Evolutionary conservation across 2,797 vertebrate genomes (phyloP).

Genomic region (Ceyx erithaca): DNA sequence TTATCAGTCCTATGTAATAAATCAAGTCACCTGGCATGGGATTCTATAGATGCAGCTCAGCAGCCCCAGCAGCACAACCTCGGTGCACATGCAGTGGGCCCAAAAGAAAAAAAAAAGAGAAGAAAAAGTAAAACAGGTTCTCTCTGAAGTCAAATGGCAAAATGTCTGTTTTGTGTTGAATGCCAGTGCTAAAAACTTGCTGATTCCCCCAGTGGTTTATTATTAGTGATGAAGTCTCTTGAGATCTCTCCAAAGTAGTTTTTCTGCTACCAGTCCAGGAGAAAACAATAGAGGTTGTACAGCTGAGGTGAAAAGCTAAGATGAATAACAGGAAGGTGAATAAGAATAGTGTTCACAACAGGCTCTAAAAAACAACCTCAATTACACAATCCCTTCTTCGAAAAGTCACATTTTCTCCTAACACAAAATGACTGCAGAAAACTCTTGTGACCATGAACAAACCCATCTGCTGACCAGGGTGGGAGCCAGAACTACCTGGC

Average conservation of each 20-base stretch:
- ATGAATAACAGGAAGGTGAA: slow-evolving; percentile 20
- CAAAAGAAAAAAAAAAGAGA: accelerated
- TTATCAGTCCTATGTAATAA: background rate
- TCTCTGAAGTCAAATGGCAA: background rate
- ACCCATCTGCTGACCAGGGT: background rate
- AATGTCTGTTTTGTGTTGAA: background rate
- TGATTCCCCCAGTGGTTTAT: background rate
- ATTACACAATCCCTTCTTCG: background rate
- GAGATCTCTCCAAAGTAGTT: background rate
- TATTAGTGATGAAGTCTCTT: background rate
- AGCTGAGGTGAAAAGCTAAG: background rate
- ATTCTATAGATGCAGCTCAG: background rate
- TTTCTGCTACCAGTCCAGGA: slow-evolving; percentile 1
- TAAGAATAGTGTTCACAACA: background rate
- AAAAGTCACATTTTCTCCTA: background rate
- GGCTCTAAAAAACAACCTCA: background rate
- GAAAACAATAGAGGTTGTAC: background rate
- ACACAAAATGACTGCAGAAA: background rate
- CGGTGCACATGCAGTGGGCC: background rate
- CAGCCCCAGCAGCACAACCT: background rate
- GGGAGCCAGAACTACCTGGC: background rate
- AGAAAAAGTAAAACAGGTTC: background rate
- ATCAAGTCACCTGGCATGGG: background rate
- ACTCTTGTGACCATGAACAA: background rate
- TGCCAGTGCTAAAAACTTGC: background rate